Percentiles rank a stretch among this genome's conserved stretches.
Conservation (phyloP, 2,888 invertebrate species). For the Epinotia ramella region DNA sequence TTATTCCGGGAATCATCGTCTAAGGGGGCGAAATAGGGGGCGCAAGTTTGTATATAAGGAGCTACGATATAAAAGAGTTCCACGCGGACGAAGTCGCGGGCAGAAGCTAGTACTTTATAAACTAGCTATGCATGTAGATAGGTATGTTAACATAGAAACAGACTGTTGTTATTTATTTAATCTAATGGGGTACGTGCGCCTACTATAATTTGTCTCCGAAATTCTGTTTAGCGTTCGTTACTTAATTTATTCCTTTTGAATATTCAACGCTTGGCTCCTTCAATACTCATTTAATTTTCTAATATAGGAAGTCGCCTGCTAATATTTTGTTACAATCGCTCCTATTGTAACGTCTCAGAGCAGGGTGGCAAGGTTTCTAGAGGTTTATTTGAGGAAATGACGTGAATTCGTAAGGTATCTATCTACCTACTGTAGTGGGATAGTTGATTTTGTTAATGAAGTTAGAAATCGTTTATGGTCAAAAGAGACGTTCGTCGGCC, state of each 20-base stretch:
- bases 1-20: too few relatives aligned
- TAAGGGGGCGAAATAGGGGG: too few relatives aligned
- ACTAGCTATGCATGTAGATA: not conserved
- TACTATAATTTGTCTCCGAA: slow-evolving; percentile 67
- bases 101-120: not conserved
- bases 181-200: slow-evolving; percentile 49
- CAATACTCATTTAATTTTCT: slow-evolving; percentile 80
- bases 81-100: too few relatives aligned
- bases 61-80: too few relatives aligned
- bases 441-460: not conserved
- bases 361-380: slow-evolving; percentile 56
- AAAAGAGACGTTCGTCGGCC: too few relatives aligned
- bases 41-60: too few relatives aligned
- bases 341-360: slow-evolving; percentile 61
- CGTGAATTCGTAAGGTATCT: not conserved
- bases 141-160: slow-evolving; percentile 26
- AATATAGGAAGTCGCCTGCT: slow-evolving; percentile 74
- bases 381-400: not conserved
- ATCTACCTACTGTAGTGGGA: not conserved
- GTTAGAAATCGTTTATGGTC: too few relatives aligned
- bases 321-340: slow-evolving; percentile 77
- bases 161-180: slow-evolving; percentile 44
- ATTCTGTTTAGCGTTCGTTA: slow-evolving; percentile 61
- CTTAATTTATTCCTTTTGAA: slow-evolving; percentile 81
- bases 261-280: slow-evolving; percentile 78